Conservation (phyloP, 2,113 vertebrate genomes). For the Speoplatyrhinus poulsoni region DNA sequence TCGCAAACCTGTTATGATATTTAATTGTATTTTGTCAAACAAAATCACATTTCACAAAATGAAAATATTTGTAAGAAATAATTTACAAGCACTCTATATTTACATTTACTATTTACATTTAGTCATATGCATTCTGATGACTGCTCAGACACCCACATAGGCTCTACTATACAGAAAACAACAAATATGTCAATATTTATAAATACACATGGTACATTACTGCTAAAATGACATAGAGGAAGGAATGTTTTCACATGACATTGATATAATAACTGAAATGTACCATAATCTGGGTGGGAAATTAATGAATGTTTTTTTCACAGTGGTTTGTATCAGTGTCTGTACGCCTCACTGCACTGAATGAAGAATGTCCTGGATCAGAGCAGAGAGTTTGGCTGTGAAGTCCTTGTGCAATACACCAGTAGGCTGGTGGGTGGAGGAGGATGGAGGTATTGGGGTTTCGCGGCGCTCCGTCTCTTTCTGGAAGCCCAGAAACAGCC, state of each 20-base stretch:
- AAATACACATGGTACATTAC: constrained; percentile 48
- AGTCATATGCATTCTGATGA: constrained; percentile 16
- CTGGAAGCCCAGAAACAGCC: constrained; percentile 73
- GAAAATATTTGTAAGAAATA: too few relatives aligned
- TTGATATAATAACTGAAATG: background rate
- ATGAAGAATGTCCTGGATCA: constrained; percentile 84
- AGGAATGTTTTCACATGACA: background rate
- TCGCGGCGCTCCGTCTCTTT: constrained; percentile 64
- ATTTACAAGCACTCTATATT: constrained; percentile 3
- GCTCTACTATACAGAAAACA: constrained; percentile 20
- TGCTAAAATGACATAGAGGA: constrained; percentile 14
- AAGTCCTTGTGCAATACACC: constrained; percentile 76
- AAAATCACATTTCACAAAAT: too few relatives aligned
- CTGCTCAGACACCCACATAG: background rate
- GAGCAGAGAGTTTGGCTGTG: constrained; percentile 76
- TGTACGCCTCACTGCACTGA: constrained; percentile 67
- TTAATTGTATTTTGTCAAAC: too few relatives aligned
- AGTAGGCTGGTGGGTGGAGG: constrained; percentile 34
- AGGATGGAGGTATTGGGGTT: background rate
- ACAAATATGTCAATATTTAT: constrained; percentile 18
- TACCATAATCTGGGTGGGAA: background rate
- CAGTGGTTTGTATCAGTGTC: background rate
- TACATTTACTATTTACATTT: constrained; percentile 2
- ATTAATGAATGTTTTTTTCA: background rate
- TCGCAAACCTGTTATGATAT: too few relatives aligned